phyloP scores from a whole-genome alignment of 1,140 invertebrate species.

The Drosophila elegans region DNA sequence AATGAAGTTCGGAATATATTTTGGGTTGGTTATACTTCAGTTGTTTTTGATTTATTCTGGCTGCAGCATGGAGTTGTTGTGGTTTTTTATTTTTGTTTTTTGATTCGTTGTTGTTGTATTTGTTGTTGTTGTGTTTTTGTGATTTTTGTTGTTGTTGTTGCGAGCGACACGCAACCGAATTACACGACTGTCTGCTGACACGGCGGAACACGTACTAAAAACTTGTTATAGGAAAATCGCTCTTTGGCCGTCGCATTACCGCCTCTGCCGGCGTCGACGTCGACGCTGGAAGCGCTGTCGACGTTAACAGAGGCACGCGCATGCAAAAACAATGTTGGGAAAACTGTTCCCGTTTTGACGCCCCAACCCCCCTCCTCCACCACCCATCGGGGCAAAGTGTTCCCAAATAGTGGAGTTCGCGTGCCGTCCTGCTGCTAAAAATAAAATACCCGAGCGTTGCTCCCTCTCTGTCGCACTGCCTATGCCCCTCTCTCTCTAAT shows the following conservation, averaged over 20 bases:
- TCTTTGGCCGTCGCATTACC: conserved; percentile 1
- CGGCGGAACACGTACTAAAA: conserved; percentile 85
- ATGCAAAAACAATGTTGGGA: conserved; percentile 32
- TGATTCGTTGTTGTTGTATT: background rate
- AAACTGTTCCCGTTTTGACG: conserved; percentile 34
- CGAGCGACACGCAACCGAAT: conserved; percentile 12
- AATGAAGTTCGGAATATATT: background rate
- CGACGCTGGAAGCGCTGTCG: conserved; percentile 3
- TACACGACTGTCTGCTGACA: conserved; percentile 82
- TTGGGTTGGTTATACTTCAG: background rate
- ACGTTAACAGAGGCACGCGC: conserved; percentile 40
- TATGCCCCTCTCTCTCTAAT: background rate
- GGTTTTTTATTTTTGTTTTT: conserved; percentile 13
- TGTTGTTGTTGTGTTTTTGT: conserved; percentile 16
- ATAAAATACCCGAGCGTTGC: conserved; percentile 4
- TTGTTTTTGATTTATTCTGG: too few relatives aligned
- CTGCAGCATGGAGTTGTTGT: conserved; percentile 3
- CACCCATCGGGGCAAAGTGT: background rate
- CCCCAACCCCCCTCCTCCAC: background rate
- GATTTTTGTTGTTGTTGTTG: conserved; percentile 12
- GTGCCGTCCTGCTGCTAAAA: conserved; percentile 8
- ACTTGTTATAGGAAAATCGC: conserved; percentile 75
- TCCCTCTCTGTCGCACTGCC: background rate
- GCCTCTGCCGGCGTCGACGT: conserved; percentile 7
- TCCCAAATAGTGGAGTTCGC: conserved; percentile 5